phyloP scores from a whole-genome alignment of 2,888 invertebrate species.

The Xestia sexstrigata region DNA sequence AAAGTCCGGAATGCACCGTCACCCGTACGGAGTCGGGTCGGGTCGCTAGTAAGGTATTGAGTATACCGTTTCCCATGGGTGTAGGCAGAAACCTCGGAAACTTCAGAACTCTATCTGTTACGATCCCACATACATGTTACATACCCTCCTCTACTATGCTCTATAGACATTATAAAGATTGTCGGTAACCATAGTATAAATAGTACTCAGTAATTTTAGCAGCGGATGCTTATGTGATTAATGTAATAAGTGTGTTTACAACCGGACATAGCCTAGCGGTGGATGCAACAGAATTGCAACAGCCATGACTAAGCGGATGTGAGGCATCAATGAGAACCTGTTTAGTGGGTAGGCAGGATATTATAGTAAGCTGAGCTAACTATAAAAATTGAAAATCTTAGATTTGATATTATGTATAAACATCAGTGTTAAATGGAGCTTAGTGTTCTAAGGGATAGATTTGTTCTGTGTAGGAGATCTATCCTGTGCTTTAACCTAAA shows the following conservation, averaged over 20 bases:
- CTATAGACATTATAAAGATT: background rate
- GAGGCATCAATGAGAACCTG: constrained; percentile 26
- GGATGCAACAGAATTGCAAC: constrained; percentile 40
- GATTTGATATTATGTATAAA: background rate
- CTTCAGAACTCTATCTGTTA: background rate
- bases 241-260: constrained; percentile 31
- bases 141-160: background rate
- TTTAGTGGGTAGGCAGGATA: constrained; percentile 14
- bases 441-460: background rate
- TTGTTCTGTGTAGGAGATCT: background rate
- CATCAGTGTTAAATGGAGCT: background rate
- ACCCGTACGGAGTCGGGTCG: too few relatives aligned
- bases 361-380: background rate
- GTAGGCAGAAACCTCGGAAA: background rate
- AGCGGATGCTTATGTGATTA: constrained; percentile 17
- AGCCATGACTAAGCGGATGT: constrained; percentile 38
- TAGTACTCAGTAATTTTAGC: constrained; percentile 6
- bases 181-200: background rate
- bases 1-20: too few relatives aligned
- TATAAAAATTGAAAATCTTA: background rate
- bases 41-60: too few relatives aligned
- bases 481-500: background rate
- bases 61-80: background rate
- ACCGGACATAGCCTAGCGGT: constrained; percentile 25
- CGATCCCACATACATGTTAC: background rate